A percentile compares a stretch with the other conserved stretches of the same genome.
Evolutionary conservation across 37 sponge, comb jelly and placozoan species (phyloP).

Genomic region (Oopsacas minuta): DNA sequence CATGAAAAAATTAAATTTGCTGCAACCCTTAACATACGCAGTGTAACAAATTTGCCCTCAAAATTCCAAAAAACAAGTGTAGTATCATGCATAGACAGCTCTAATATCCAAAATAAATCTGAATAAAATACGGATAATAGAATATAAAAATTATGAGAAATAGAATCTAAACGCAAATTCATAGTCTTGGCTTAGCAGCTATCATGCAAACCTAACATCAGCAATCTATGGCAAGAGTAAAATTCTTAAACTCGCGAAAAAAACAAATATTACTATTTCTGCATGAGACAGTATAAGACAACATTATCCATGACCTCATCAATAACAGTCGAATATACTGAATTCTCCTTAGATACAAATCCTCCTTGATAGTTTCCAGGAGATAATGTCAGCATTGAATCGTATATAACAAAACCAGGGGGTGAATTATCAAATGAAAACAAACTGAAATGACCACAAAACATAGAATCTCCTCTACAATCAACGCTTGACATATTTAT

Average conservation of each 20-base stretch:
- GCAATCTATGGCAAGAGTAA: too few species aligned
- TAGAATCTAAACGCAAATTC: too few species aligned
- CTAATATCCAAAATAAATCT: too few species aligned
- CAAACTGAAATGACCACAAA: background rate
- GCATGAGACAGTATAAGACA: background rate
- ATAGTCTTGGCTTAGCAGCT: too few species aligned
- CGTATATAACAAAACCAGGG: background rate
- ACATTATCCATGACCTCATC: background rate
- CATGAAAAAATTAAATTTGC: too few species aligned
- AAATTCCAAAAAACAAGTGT: too few species aligned
- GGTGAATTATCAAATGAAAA: background rate
- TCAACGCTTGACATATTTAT: background rate
- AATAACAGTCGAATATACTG: background rate
- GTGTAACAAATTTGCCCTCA: too few species aligned
- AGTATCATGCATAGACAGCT: too few species aligned
- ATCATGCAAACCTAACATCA: too few species aligned
- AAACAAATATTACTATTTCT: background rate
- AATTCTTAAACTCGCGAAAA: background rate
- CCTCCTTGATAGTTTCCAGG: background rate
- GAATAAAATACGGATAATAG: too few species aligned
- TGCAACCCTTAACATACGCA: too few species aligned
- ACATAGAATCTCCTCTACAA: background rate
- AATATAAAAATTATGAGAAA: too few species aligned
- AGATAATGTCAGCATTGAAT: background rate
- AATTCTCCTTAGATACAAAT: background rate